These are phyloP conservation scores for Lepus timidus DNA, from an alignment of 2,113 vertebrate genomes.

Conservation along the genomic window DNA sequence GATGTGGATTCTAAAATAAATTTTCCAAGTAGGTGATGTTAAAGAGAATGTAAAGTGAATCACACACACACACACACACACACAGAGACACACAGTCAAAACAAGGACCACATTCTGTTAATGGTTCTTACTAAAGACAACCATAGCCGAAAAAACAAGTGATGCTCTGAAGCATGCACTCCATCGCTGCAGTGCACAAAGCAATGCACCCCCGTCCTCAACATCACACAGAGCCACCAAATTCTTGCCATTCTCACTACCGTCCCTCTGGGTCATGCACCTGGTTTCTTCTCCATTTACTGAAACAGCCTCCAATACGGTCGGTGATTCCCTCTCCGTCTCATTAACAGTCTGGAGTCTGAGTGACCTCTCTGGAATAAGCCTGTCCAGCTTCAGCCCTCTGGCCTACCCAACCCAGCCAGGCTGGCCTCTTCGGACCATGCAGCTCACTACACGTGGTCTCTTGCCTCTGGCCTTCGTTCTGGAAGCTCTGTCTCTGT, in stretches of 20 bases:
- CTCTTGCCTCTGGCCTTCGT: neutral
- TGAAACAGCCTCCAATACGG: neutral
- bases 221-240: accelerated
- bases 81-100: neutral
- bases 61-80: neutral
- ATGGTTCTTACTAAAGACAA: neutral
- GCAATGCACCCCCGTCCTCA: neutral
- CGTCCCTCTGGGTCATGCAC: accelerated
- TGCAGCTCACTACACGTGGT: neutral
- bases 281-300: accelerated
- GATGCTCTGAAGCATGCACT: accelerated
- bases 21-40: neutral
- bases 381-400: neutral
- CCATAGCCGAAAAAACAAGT: neutral
- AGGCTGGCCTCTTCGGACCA: neutral
- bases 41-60: neutral
- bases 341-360: neutral
- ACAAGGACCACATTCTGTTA: neutral
- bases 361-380: neutral
- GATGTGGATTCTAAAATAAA: neutral
- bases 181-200: neutral
- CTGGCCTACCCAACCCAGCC: neutral
- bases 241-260: neutral
- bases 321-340: neutral
- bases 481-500: neutral